phyloP scores from a whole-genome alignment of 2,888 invertebrate species.

The Halictus quadricinctus region DNA sequence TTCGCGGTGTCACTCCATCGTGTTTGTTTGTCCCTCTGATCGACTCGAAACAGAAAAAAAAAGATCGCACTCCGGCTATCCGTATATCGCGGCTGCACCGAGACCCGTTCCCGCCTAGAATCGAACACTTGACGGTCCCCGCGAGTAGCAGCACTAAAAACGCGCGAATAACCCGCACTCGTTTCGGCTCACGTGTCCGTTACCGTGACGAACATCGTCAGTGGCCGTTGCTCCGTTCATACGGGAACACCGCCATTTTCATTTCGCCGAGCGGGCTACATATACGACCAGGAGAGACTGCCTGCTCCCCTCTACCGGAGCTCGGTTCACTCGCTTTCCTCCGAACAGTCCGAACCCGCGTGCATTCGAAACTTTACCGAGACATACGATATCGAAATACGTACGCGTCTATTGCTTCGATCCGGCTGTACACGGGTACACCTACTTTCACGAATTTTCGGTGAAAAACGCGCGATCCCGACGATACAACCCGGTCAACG shows the following conservation, averaged over 20 bases:
- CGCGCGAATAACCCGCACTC: slow-evolving; percentile 31
- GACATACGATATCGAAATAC: background rate
- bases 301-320: slow-evolving; percentile 55
- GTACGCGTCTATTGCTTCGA: background rate
- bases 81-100: slow-evolving; percentile 25
- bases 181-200: slow-evolving; percentile 69
- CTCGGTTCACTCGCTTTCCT: slow-evolving; percentile 42
- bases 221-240: slow-evolving; percentile 73
- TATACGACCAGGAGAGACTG: slow-evolving; percentile 53
- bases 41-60: slow-evolving; percentile 43
- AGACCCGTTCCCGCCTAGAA: slow-evolving; percentile 14
- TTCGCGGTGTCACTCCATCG: slow-evolving; percentile 76
- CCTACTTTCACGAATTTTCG: slow-evolving; percentile 26
- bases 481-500: slow-evolving; percentile 57
- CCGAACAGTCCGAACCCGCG: slow-evolving; percentile 45
- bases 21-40: slow-evolving; percentile 74
- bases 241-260: slow-evolving; percentile 81
- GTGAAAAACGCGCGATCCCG: slow-evolving; percentile 40
- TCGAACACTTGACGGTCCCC: slow-evolving; percentile 21
- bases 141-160: slow-evolving; percentile 34
- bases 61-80: slow-evolving; percentile 33
- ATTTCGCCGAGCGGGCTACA: slow-evolving; percentile 70
- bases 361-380: slow-evolving; percentile 51
- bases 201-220: slow-evolving; percentile 69
- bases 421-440: background rate